Evolutionary conservation across 2,113 vertebrate genomes (phyloP), one percentile per base, ranked within the genome.

Genomic region (Bambusicola thoracicus): DNA sequence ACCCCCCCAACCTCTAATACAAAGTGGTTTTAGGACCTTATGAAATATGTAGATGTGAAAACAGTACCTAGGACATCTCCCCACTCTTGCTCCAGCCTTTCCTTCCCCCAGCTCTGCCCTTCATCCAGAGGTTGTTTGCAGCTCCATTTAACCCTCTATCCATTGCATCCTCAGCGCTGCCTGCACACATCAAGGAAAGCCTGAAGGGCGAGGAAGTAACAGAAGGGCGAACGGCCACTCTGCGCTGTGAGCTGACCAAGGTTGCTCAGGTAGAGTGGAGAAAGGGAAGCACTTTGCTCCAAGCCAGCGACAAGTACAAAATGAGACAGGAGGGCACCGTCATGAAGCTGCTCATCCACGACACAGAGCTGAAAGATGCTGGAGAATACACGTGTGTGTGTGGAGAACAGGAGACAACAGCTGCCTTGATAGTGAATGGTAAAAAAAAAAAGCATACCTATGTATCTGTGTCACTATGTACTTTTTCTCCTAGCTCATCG

Each of bases 371-470:
- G 63, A 95, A 90, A 38, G 98, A 98, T 48, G 92, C 98, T 43
- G 98, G 98, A 59, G 92, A 97, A 43, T 98, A 98, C 92, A 95
- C 73, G 1, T 98, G 98, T 74, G 96, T 97, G 90, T 91, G 98
- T 41, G 98, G 93, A 70, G 93, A 97, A 19, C 97, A 98, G 74
- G 85, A 95, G 92, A 99, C 98, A 19, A 97, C 96, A 0, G 98
- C 98, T 13, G 95, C 97, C 16, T 92, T 99, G 93, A 98, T 74
- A 95, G 98, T 99, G 69, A 98, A 97, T 95, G 94, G 98, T 99
- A 98, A 98, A 10, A 41, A 13, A 10, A 55, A 13, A 13, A 10
- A 55, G 10, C 0, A 34, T 10, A 9, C 13, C 5, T 2, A 1
- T 30, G 0, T 21, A 12, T 20, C 62, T 89, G 38, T 79, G 12